Base-by-base conservation (phyloP, 2,888 invertebrate genomes). In the Balanococcus diminutus region DNA sequence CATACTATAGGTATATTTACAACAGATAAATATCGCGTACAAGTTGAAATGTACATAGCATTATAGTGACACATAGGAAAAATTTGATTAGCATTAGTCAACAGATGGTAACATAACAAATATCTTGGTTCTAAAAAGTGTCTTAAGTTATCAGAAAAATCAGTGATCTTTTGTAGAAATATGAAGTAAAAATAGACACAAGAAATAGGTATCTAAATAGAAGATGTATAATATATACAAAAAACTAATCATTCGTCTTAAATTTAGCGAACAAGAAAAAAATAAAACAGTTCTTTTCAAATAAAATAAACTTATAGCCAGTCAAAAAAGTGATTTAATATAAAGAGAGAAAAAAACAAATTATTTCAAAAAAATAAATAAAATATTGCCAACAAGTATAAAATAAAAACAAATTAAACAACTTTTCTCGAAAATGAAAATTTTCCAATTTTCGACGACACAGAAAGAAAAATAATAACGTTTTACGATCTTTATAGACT, bases 391-490 rank as follows among this genome's bases (percentile, higher is more conserved):
- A 32, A 82, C 46, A 82, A 82, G 31, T 82, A 82, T 81, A 28
- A 81, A 81, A 82, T 82, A 82, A 82, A 82, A 51, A 31, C 31
- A 51, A 82, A 56, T 56, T 25, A 51, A 82, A 51, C 75, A 79
- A 32, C 19, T 36, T 22, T 79, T 79, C 16, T 11, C 9, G 19
- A 32, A 28, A 79, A 56, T 56, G 31, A 28, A 79, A 79, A 79
- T 36, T 25, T 36, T 79, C 19, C 32, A 79, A 79, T 67, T 16
- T 67, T 67, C n/a, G 28, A 61, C 8, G 25, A 67, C 67, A 67
- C 6, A 28, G 11, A 67, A 67, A 67, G 28, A 28, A 67, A 67
- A 67, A 28, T 22, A 25, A 25, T 61, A 61, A 25, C 61, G 14
- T 67, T 56, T 67, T 67, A 67, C 67, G 16, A 16, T 67, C 67